Evolutionary conservation across 1,140 invertebrate genomes (phyloP).

Genomic region (Adoxophyes honmai): DNA sequence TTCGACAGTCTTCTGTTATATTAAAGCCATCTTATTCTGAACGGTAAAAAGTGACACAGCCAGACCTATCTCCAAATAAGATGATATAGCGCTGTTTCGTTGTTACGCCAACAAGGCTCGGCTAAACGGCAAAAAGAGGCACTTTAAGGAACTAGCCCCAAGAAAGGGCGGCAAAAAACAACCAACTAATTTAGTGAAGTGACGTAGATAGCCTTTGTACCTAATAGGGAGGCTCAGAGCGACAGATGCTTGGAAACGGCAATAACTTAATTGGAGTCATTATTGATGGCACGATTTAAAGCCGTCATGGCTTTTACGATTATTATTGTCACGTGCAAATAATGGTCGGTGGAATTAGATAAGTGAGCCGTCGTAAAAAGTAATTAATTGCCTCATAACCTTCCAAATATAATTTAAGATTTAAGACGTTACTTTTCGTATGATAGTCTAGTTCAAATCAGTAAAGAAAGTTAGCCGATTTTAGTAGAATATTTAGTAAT

Average conservation of each 20-base stretch:
- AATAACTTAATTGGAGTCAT: slow-evolving; percentile 4
- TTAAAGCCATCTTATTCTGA: no score
- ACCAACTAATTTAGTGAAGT: slow-evolving; percentile 14
- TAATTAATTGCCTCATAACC: no score
- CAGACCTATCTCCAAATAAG: background rate
- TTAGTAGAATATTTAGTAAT: no score
- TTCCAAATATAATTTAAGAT: no score
- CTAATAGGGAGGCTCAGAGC: background rate
- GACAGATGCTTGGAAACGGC: slow-evolving; percentile 10
- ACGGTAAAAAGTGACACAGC: no score
- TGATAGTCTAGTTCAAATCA: no score
- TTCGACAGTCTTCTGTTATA: no score
- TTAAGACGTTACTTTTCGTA: no score
- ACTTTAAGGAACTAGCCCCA: slow-evolving; percentile 6
- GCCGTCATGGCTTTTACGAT: background rate
- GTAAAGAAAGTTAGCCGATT: no score
- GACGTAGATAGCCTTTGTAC: slow-evolving; percentile 13
- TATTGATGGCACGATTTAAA: background rate
- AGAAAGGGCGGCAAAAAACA: slow-evolving; percentile 11
- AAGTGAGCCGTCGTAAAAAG: no score
- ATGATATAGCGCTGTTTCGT: slow-evolving; percentile 1
- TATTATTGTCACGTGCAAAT: background rate
- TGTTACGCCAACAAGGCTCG: background rate
- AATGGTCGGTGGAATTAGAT: no score
- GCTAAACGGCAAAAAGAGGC: background rate